Evolutionary conservation across 2,113 vertebrate genomes (phyloP).

Genomic region (Aldabrachelys gigantea): DNA sequence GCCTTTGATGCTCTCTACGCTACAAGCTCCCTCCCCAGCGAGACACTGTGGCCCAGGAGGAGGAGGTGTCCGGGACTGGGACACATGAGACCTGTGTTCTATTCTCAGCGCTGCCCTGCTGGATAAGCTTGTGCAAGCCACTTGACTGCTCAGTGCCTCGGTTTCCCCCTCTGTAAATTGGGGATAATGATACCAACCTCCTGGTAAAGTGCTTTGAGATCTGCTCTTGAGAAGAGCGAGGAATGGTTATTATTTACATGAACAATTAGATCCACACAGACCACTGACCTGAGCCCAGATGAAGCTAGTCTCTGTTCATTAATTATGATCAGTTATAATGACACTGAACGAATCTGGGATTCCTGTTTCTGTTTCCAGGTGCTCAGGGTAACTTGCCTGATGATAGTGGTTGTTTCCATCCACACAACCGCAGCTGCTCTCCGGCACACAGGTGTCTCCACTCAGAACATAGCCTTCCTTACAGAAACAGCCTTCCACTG

Average conservation of each 20-base stretch:
- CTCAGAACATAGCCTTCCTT: conserved; percentile 73
- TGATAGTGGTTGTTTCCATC: conserved; percentile 49
- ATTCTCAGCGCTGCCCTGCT: too few relatives aligned
- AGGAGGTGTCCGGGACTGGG: background rate
- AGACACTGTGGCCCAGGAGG: background rate
- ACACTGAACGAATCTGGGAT: too few relatives aligned
- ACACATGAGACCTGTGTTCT: too few relatives aligned
- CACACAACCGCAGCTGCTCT: conserved; percentile 74
- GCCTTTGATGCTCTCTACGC: background rate
- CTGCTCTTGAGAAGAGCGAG: too few relatives aligned
- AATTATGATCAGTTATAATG: too few relatives aligned
- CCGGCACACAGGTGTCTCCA: conserved; percentile 66
- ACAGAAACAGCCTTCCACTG: conserved; percentile 77
- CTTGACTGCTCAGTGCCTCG: too few relatives aligned
- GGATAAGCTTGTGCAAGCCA: too few relatives aligned
- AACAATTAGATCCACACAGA: background rate
- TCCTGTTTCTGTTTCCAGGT: too few relatives aligned
- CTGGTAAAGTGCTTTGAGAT: too few relatives aligned
- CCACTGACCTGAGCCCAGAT: background rate
- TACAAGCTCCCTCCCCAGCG: fast-evolving
- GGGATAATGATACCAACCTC: too few relatives aligned
- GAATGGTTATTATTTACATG: too few relatives aligned
- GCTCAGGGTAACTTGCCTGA: background rate
- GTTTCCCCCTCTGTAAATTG: too few relatives aligned
- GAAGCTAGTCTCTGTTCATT: background rate